Evolutionary conservation across 2,888 invertebrate genomes (phyloP), one percentile per base, ranked within the genome.

Genomic region (Acleris emargana): DNA sequence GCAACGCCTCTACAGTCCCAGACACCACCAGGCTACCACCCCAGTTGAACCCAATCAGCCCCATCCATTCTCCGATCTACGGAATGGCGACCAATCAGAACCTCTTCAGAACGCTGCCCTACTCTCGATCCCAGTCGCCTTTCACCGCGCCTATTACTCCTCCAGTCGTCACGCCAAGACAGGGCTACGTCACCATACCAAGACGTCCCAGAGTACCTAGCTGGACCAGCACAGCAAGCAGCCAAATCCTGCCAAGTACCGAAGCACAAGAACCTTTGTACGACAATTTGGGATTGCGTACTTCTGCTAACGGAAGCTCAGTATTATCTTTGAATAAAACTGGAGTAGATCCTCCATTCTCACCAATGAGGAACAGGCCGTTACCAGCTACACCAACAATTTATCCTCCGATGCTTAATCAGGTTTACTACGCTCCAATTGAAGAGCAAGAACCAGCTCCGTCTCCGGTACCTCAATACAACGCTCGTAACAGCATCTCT

Each of bases 101-200:
- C 69, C 91, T 95, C 2, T 97, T 96, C 83, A 95, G 97, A 80
- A 97, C 97, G 3, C 83, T 97, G 63, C 97, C 97, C 11, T 96
- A 97, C 86, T 96, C 96, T 42, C 87, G 93, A 38, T 96, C 96
- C 38, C 95, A 96, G 69, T 96, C 96, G n/a, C 96, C 96, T 0
- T 96, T 96, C 74, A 94, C 95, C 38, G 94, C 95, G 6, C 93
- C 93, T 32, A 89, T 93, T 3, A 91, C 93, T 51, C 94, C 95
- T 7, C 95, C 96, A 32, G 94, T 96, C 6, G 93, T 96, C 49
- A 94, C 95, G 25, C 95, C 95, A 5, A 94, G 96, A 70, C 96
- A 96, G 81, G 97, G 97, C 13, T 97, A 97, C 82, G 97, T 97
- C 51, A 97, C 97, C 17, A 97, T 97, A 68, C 97, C 97, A 0